A percentile compares a stretch with the other conserved stretches of the same genome.
These are phyloP conservation scores for Nemoura dubitans DNA, from an alignment of 2,888 invertebrate genomes.

Conservation along the genomic window DNA sequence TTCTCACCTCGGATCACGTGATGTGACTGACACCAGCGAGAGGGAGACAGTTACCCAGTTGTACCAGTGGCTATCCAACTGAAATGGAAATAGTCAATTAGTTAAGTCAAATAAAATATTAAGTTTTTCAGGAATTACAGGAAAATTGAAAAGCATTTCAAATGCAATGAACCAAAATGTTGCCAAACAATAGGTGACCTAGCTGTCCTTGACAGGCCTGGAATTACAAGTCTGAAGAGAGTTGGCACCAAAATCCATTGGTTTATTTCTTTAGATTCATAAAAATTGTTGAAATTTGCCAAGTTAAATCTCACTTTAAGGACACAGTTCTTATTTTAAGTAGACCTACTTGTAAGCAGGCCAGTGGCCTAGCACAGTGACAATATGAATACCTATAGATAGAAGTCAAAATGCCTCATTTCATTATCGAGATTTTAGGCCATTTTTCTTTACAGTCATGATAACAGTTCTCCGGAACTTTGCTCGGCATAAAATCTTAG, in stretches of 20 bases:
- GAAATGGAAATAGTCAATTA: not conserved
- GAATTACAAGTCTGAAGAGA: not conserved
- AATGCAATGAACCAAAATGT: too few relatives aligned
- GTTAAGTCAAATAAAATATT: too few relatives aligned
- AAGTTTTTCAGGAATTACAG: too few relatives aligned
- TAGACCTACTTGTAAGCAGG: not conserved
- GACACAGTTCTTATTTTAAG: not conserved
- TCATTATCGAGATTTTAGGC: not conserved
- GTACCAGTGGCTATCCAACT: not conserved
- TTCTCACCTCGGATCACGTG: too few relatives aligned
- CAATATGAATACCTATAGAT: not conserved
- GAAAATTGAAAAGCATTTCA: too few relatives aligned
- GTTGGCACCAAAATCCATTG: not conserved
- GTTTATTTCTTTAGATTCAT: not conserved
- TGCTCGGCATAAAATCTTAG: not conserved
- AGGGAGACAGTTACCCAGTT: too few relatives aligned
- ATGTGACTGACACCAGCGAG: too few relatives aligned
- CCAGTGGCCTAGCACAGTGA: not conserved
- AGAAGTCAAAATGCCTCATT: not conserved
- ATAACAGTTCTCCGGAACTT: not conserved
- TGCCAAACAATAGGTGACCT: not conserved
- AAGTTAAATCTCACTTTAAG: not conserved
- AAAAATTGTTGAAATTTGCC: not conserved
- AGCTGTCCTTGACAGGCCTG: not conserved
- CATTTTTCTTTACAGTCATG: not conserved